Base-by-base conservation (phyloP, 2,888 invertebrate genomes). In the Drosophila melanosoma region DNA sequence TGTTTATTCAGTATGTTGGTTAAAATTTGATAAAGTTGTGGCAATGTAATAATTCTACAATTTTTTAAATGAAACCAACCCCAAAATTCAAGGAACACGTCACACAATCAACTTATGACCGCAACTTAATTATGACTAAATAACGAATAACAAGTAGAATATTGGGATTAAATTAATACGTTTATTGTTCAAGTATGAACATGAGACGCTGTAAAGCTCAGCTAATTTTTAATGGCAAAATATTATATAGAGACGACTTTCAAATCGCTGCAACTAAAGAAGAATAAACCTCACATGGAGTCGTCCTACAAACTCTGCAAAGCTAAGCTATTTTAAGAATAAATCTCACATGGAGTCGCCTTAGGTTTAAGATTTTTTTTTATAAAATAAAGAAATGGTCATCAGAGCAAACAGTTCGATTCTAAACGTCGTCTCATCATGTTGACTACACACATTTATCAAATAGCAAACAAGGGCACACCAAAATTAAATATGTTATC, bases 401-500 rank as follows among this genome's bases (percentile, higher is more conserved):
- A 26, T 26, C 26, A 26, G 26, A 26, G 26, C 26, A 26, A 26
- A 26, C 26, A 26, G 26, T 26, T 26, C 26, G 26, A 26, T 26
- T 26, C 26, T 2, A 26, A 26, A 26, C 26, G 26, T 26, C 26
- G 26, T 26, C 26, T 26, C 26, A 26, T 26, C 26, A 2, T 26
- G 26, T 26, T 26, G 26, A 26, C 26, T 26, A 26, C 26, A 26
- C 2, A 2, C 26, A 26, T 26, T 26, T 26, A 52, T 51, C 40
- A n/a, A 45, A 57, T 2, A 15, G 12, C 38, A 53, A 40, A 26
- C 11, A 53, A 36, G 32, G 32, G n/a, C 29, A 35, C 15, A n/a
- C 35, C 20, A 45, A 33, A 74, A 48, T 23, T 36, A 42, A 23
- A 23, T n/a, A 20, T 76, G 7, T 49, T 70, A 76, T 62, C 77